Percentiles rank a stretch among this genome's conserved stretches.
phyloP scores from a whole-genome alignment of 2,113 vertebrate species.

The Scomber japonicus region DNA sequence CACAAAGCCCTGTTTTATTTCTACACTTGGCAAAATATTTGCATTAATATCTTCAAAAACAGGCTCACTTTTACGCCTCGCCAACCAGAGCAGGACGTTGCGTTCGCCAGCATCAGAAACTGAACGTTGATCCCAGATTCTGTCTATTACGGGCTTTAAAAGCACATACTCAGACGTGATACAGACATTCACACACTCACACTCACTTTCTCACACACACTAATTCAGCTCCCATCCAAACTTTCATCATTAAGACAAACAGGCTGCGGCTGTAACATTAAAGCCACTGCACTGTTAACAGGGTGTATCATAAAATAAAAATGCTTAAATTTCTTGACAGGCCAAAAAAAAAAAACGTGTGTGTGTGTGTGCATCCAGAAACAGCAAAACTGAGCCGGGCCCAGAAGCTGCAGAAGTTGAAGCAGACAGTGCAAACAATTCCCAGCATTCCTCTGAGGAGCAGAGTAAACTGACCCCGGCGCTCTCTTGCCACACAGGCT shows the following conservation, averaged over 20 bases:
- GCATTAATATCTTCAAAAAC: slow-evolving; percentile 57
- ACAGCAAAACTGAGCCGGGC: slow-evolving; percentile 35
- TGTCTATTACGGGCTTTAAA: slow-evolving; percentile 34
- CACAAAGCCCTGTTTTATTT: slow-evolving; percentile 67
- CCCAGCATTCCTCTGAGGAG: slow-evolving; percentile 76
- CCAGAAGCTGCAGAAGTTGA: slow-evolving; percentile 61
- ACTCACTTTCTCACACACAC: not conserved
- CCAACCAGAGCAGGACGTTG: not conserved
- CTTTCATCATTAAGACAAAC: slow-evolving; percentile 34
- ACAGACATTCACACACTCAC: slow-evolving; percentile 1
- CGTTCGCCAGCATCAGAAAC: slow-evolving; percentile 13
- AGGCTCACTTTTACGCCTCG: slow-evolving; percentile 36
- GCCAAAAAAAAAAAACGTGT: not conserved
- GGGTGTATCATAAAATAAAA: slow-evolving; percentile 49
- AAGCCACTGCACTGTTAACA: not conserved
- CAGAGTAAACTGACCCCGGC: slow-evolving; percentile 72
- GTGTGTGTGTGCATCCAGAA: slow-evolving; percentile 52
- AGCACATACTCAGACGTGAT: slow-evolving; percentile 5
- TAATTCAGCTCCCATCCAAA: not conserved
- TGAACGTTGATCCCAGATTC: slow-evolving; percentile 55
- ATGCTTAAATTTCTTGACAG: slow-evolving; percentile 56
- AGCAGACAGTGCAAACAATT: slow-evolving; percentile 84
- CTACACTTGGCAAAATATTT: slow-evolving; percentile 56
- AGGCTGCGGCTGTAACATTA: slow-evolving; percentile 30
- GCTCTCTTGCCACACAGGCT: slow-evolving; percentile 60